Percentiles rank a stretch among this genome's conserved stretches.
phyloP scores from a whole-genome alignment of 1,140 invertebrate species.

The Leptinotarsa texana region DNA sequence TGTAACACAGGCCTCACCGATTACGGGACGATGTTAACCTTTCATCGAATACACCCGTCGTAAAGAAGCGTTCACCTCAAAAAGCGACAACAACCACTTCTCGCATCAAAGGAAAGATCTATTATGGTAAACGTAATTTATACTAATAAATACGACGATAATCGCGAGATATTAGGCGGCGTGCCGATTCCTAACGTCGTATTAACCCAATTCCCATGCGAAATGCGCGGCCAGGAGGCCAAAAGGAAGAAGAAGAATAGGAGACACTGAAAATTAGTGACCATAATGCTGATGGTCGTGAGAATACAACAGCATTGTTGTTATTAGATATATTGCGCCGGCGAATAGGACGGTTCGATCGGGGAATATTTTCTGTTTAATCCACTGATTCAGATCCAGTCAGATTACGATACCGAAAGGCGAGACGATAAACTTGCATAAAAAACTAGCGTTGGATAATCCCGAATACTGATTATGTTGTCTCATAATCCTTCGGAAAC shows the following conservation, averaged over 20 bases:
- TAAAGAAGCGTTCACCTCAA: no score
- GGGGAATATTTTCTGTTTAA: not conserved
- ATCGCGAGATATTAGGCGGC: constrained; percentile 14
- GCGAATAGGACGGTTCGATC: not conserved
- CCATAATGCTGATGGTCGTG: constrained; percentile 18
- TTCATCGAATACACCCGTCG: no score
- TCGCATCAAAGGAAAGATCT: not conserved
- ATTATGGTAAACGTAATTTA: constrained; percentile 3
- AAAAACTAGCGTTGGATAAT: no score
- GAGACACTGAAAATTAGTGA: constrained; percentile 19
- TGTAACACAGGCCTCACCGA: no score
- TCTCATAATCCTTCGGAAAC: no score
- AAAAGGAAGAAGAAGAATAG: constrained; percentile 7
- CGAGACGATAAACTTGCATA: no score
- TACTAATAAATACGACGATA: constrained; percentile 14
- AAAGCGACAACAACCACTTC: not conserved
- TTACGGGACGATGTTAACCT: no score
- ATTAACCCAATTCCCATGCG: constrained; percentile 19
- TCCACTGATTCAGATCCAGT: not conserved
- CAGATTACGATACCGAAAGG: not conserved
- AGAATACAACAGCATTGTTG: constrained; percentile 27
- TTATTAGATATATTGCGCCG: constrained; percentile 17
- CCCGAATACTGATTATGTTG: no score
- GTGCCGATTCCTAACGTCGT: constrained; percentile 8
- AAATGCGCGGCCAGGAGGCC: constrained; percentile 9